phyloP scores from a whole-genome alignment of 1,140 invertebrate species.

The Pseudobourletiella spinata region DNA sequence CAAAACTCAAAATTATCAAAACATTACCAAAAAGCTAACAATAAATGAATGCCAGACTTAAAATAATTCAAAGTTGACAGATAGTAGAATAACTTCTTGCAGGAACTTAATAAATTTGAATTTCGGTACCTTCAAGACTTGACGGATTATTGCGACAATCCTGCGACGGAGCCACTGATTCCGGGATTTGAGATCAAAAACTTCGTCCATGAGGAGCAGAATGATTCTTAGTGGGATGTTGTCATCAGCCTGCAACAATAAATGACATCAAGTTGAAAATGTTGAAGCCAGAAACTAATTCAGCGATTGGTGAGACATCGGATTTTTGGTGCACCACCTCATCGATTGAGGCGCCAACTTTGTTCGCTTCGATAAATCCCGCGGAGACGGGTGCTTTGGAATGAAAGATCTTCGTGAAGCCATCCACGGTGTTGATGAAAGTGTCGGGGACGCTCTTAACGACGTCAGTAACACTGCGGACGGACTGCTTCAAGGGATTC shows the following conservation, averaged over 20 bases:
- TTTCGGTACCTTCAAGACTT: constrained; percentile 57
- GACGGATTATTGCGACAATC: constrained; percentile 67
- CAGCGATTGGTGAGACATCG: neutral
- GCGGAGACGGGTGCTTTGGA: constrained; percentile 28
- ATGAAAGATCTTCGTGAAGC: constrained; percentile 55
- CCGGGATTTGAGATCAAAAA: constrained; percentile 77
- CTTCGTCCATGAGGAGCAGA: constrained; percentile 78
- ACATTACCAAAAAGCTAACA: too few relatives aligned
- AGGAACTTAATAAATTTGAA: too few relatives aligned
- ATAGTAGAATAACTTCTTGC: too few relatives aligned
- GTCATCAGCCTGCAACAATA: constrained; percentile 55
- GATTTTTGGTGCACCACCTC: too few relatives aligned
- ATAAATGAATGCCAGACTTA: too few relatives aligned
- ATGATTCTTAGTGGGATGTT: constrained; percentile 81
- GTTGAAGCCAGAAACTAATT: too few relatives aligned
- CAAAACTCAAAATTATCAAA: too few relatives aligned
- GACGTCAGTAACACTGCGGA: constrained; percentile 61
- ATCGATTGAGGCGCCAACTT: constrained; percentile 54
- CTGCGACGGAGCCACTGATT: constrained; percentile 79
- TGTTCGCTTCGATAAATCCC: constrained; percentile 38
- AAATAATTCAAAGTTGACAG: too few relatives aligned
- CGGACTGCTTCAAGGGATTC: constrained; percentile 66
- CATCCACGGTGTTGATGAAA: constrained; percentile 68
- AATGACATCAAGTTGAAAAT: neutral
- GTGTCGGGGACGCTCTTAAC: constrained; percentile 68